These are phyloP conservation scores for Melanophora roralis DNA, from an alignment of 2,888 invertebrate genomes.

Conservation along the genomic window DNA sequence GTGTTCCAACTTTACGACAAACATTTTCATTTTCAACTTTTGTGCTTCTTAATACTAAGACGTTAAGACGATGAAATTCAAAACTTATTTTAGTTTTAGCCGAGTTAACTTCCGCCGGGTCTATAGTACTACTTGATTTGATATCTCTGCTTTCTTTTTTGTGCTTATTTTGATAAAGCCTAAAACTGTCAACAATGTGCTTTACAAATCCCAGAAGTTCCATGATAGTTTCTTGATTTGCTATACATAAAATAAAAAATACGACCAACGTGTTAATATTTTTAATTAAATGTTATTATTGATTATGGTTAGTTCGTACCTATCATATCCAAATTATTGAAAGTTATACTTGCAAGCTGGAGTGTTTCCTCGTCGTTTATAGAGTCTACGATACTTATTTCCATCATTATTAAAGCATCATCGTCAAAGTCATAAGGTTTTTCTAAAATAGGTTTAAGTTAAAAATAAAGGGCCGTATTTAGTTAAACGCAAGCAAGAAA, in stretches of 20 bases:
- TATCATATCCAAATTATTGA: constrained; percentile 96
- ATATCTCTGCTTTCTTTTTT: background rate
- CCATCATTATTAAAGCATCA: constrained; percentile 87
- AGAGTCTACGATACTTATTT: constrained; percentile 84
- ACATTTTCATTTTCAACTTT: constrained; percentile 83
- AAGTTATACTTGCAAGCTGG: constrained; percentile 91
- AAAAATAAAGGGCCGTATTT: no score
- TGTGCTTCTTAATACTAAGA: constrained; percentile 89
- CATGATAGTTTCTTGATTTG: constrained; percentile 96
- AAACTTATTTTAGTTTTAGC: constrained; percentile 87
- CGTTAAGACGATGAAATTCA: constrained; percentile 94
- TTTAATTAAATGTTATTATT: no score
- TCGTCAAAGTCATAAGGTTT: constrained; percentile 71
- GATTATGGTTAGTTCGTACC: constrained; percentile 78
- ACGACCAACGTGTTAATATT: no score
- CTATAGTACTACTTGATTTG: background rate
- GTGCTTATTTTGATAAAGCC: constrained; percentile 53
- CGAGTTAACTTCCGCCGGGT: constrained; percentile 52
- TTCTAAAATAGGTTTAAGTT: background rate
- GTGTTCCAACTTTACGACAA: constrained; percentile 94
- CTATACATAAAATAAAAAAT: constrained; percentile 71
- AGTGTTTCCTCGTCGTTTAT: constrained; percentile 77
- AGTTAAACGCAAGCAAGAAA: no score
- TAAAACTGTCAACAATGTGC: constrained; percentile 80
- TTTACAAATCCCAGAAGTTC: constrained; percentile 93